phyloP scores from a whole-genome alignment of 2,888 invertebrate genomes.

The Acheta domesticus region DNA sequence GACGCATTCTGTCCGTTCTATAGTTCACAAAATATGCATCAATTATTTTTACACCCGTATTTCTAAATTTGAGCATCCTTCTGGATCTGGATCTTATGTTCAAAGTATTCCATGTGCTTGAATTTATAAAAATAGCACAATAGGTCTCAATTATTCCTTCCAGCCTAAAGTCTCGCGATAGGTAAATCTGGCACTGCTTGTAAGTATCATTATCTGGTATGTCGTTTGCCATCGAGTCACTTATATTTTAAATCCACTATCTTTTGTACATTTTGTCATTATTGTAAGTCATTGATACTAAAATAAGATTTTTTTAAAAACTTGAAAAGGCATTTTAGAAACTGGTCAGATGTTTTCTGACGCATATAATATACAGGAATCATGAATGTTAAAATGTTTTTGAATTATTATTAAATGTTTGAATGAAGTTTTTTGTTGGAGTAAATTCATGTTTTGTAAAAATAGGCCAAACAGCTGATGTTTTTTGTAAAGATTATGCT shows the following conservation, averaged over 20 bases:
- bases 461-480: neutral
- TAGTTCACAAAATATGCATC: too few relatives aligned
- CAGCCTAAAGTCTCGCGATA: too few relatives aligned
- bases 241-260: neutral
- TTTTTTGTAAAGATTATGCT: constrained; percentile 6
- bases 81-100: too few relatives aligned
- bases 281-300: neutral
- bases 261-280: neutral
- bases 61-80: too few relatives aligned
- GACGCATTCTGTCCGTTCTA: too few relatives aligned
- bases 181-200: too few relatives aligned
- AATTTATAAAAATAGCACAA: too few relatives aligned
- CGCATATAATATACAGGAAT: neutral
- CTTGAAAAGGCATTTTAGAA: too few relatives aligned
- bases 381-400: neutral
- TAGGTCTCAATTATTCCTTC: too few relatives aligned
- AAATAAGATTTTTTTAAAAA: neutral
- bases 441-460: neutral
- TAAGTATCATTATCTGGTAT: neutral
- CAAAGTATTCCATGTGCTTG: too few relatives aligned
- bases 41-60: too few relatives aligned
- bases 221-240: constrained; percentile 6
- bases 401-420: neutral
- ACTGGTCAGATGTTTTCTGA: too few relatives aligned
- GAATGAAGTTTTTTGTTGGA: neutral